phyloP scores from a whole-genome alignment of 2,113 vertebrate species.

The Cranoglanis bouderius region DNA sequence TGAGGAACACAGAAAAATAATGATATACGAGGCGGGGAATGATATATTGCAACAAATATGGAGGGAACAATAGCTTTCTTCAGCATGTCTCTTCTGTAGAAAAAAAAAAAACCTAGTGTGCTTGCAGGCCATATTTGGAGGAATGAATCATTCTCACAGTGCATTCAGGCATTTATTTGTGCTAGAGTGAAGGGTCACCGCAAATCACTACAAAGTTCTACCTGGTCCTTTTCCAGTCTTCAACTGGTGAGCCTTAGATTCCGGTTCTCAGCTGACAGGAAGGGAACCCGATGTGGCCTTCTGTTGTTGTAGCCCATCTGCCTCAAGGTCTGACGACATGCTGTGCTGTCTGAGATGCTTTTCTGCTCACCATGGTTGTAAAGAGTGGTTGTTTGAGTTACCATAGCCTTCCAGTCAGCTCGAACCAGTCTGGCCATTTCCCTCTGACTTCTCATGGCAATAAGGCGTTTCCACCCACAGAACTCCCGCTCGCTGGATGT shows the following conservation, averaged over 20 bases:
- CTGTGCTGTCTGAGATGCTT: background rate
- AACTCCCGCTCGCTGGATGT: background rate
- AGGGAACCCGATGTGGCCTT: background rate
- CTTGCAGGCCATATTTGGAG: background rate
- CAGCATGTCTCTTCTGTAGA: background rate
- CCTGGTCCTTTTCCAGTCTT: background rate
- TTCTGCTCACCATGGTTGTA: background rate
- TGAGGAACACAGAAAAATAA: slow-evolving; percentile 16
- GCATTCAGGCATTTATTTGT: background rate
- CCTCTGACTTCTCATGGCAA: background rate
- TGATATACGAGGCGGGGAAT: slow-evolving; percentile 29
- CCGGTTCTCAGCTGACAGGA: background rate
- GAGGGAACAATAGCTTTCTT: slow-evolving; percentile 30
- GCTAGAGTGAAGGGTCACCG: background rate
- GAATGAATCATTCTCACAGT: background rate
- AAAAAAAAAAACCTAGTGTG: background rate
- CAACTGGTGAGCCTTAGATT: background rate
- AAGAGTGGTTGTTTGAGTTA: background rate
- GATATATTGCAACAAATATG: slow-evolving; percentile 30
- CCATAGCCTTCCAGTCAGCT: background rate
- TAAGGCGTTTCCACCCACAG: background rate
- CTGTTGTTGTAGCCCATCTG: background rate
- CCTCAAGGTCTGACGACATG: background rate
- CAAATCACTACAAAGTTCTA: background rate
- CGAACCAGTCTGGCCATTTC: background rate